phyloP scores from a whole-genome alignment of 2,888 invertebrate genomes.

The Cordylochernes scorpioides region DNA sequence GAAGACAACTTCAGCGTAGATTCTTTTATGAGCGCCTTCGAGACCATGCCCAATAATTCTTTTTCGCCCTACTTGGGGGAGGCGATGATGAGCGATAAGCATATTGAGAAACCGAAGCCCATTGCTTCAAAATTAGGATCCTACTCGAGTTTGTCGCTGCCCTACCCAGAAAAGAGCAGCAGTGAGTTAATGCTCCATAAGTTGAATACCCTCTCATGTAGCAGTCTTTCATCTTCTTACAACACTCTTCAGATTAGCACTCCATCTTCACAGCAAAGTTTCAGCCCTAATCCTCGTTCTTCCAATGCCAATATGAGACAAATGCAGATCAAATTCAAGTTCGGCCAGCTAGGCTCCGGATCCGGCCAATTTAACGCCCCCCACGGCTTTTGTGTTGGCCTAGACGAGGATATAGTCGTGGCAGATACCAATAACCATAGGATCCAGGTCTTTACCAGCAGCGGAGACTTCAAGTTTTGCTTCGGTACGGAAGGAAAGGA shows the following conservation, averaged over 20 bases:
- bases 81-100: no score
- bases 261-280: conserved; percentile 16
- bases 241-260: conserved; percentile 4
- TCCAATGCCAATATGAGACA: conserved; percentile 20
- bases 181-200: no score
- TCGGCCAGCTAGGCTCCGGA: conserved; percentile 70
- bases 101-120: no score
- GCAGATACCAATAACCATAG: conserved; percentile 91
- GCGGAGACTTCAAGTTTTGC: conserved; percentile 69
- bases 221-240: no score
- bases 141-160: no score
- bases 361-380: conserved; percentile 89
- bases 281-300: conserved; percentile 10
- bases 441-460: conserved; percentile 70
- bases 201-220: no score
- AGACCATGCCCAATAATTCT: no score
- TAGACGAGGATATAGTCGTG: conserved; percentile 82
- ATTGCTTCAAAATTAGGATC: no score
- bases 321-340: conserved; percentile 39
- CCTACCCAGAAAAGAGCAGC: no score
- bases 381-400: conserved; percentile 81
- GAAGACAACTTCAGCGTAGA: no score
- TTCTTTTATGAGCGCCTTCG: no score
- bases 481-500: conserved; percentile 85
- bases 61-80: no score